Percentiles rank a stretch among this genome's conserved stretches.
These are phyloP conservation scores for Acanthosepion lycidas DNA, from an alignment of 2,888 invertebrate genomes.

Conservation along the genomic window DNA sequence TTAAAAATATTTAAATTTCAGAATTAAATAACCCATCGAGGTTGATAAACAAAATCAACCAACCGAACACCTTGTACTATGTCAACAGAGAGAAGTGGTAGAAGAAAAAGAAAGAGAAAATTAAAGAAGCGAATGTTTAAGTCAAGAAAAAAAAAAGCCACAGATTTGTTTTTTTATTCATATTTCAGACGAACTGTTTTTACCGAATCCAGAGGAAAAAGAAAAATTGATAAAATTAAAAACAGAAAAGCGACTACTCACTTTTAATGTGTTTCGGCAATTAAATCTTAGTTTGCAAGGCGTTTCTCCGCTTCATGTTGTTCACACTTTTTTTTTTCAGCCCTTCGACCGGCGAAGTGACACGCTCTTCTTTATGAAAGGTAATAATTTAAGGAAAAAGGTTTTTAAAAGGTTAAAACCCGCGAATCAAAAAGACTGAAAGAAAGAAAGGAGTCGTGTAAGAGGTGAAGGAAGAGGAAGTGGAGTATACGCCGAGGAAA, in stretches of 20 bases:
- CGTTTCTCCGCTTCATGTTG: not conserved
- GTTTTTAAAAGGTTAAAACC: constrained; percentile 8
- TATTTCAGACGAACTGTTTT: not conserved
- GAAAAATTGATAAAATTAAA: not conserved
- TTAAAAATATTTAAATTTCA: too few species aligned
- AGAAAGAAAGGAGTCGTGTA: not conserved
- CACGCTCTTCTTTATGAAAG: not conserved
- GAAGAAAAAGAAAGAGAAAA: too few species aligned
- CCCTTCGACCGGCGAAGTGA: not conserved
- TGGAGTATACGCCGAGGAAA: not conserved
- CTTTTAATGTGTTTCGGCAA: not conserved
- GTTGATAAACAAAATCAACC: too few species aligned
- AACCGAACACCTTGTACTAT: too few species aligned
- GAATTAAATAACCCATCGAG: too few species aligned
- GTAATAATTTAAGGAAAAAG: not conserved
- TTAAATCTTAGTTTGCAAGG: not conserved
- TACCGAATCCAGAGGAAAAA: not conserved
- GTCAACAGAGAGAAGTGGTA: too few species aligned
- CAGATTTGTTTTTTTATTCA: not conserved
- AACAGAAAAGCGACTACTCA: not conserved
- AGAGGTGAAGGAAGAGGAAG: not conserved
- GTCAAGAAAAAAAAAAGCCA: not conserved
- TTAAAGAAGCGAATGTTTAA: too few species aligned
- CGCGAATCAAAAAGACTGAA: not conserved
- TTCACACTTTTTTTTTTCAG: not conserved